Evolutionary conservation across 2,888 invertebrate genomes (phyloP).

Genomic region (Eugnorisma glareosa): DNA sequence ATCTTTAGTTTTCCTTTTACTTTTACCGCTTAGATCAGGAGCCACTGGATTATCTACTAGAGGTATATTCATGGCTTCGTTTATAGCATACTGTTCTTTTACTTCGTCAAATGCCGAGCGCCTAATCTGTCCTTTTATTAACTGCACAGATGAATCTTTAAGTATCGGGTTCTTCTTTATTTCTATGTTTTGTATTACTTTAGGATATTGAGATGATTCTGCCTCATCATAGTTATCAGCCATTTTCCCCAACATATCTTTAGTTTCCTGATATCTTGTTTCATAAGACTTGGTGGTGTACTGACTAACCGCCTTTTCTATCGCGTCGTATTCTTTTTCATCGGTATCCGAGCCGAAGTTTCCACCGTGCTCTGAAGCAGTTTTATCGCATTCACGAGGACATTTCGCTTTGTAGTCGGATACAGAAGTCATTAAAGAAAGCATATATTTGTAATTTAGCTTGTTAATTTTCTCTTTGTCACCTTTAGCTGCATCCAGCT

Average conservation of each 20-base stretch:
- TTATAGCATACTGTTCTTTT: constrained; percentile 82
- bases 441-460: constrained; percentile 84
- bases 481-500: constrained; percentile 78
- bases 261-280: constrained; percentile 85
- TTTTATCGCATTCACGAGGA: constrained; percentile 42
- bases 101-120: constrained; percentile 79
- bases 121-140: constrained; percentile 75
- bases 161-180: constrained; percentile 75
- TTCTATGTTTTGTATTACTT: constrained; percentile 51
- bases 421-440: constrained; percentile 78
- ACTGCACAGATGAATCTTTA: constrained; percentile 79
- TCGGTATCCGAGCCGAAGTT: constrained; percentile 68
- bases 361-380: constrained; percentile 55
- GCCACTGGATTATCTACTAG: constrained; percentile 78
- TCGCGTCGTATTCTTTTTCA: constrained; percentile 81
- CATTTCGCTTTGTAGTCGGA: constrained; percentile 73
- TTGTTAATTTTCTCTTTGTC: constrained; percentile 76
- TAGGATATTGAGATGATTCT: constrained; percentile 48
- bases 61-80: constrained; percentile 82
- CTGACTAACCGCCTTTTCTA: constrained; percentile 84
- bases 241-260: constrained; percentile 83
- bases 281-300: constrained; percentile 86
- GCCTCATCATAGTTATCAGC: constrained; percentile 82
- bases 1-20: constrained; percentile 56
- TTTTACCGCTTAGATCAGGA: constrained; percentile 72